A percentile compares a stretch with the other conserved stretches of the same genome.
Conservation (phyloP, 2,113 vertebrate species). For the Neopipo cinnamomea region DNA sequence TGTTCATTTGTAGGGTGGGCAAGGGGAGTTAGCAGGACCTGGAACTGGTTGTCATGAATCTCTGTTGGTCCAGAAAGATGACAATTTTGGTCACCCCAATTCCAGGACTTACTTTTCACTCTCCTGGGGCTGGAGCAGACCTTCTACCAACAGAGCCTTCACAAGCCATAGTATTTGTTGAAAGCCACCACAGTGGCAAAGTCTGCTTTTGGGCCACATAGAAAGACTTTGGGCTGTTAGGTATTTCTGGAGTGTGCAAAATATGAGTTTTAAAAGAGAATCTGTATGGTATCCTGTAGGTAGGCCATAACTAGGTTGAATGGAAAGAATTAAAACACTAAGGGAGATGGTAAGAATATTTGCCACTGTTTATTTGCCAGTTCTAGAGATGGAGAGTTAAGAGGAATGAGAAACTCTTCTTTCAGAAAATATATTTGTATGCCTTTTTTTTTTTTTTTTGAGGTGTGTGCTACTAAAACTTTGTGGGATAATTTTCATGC, state of each 20-base stretch:
- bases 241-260: background rate
- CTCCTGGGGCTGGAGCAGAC: background rate
- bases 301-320: background rate
- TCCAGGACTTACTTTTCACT: background rate
- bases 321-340: background rate
- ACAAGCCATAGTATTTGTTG: background rate
- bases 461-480: background rate
- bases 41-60: background rate
- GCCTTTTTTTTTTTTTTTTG: rapidly evolving
- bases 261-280: background rate
- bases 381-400: background rate
- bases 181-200: background rate
- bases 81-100: background rate
- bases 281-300: background rate
- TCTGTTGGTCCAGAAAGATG: background rate
- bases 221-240: background rate
- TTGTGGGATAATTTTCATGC: background rate
- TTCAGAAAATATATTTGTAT: background rate
- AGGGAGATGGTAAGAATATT: background rate
- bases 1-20: background rate
- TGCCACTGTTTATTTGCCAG: background rate
- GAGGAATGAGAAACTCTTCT: background rate
- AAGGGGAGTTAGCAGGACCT: background rate
- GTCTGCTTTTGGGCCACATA: background rate
- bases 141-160: background rate